Conservation (phyloP, 2,888 invertebrate genomes). For the Laothoe populi region DNA sequence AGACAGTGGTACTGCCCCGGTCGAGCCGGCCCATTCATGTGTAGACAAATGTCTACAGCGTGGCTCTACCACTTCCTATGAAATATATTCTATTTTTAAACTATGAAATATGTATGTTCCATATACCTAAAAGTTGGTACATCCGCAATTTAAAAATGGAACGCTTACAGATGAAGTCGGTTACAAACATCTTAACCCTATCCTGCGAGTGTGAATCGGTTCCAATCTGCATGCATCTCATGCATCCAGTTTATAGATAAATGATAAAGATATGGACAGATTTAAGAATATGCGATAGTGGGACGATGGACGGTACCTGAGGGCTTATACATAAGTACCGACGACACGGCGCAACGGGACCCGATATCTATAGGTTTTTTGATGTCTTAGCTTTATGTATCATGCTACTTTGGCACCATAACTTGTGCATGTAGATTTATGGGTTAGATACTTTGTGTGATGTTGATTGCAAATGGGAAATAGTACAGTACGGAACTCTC, state of each 20-base stretch:
- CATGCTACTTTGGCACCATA: background rate
- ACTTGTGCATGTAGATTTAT: slow-evolving; percentile 5
- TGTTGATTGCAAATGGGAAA: background rate
- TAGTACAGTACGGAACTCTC: no score
- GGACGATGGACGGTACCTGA: slow-evolving; percentile 32
- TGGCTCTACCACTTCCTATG: no score
- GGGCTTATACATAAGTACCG: slow-evolving; percentile 40
- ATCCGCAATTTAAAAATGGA: no score
- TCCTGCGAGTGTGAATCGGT: slow-evolving; percentile 28
- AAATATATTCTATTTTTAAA: no score
- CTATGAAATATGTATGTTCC: no score
- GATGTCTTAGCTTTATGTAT: slow-evolving; percentile 11
- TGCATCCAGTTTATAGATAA: slow-evolving; percentile 63
- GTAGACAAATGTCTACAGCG: no score
- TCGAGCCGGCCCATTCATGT: no score
- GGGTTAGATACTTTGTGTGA: background rate
- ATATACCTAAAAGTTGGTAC: no score
- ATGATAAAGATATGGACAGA: slow-evolving; percentile 59
- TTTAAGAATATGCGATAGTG: slow-evolving; percentile 59
- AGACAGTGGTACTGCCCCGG: no score
- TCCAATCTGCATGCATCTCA: slow-evolving; percentile 37
- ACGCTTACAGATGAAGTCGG: no score
- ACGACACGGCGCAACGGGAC: slow-evolving; percentile 35
- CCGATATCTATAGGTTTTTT: slow-evolving; percentile 8
- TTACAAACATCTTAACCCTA: background rate